Base-by-base conservation (phyloP, 2,797 vertebrate genomes). In the Basileuterus tristriatus region DNA sequence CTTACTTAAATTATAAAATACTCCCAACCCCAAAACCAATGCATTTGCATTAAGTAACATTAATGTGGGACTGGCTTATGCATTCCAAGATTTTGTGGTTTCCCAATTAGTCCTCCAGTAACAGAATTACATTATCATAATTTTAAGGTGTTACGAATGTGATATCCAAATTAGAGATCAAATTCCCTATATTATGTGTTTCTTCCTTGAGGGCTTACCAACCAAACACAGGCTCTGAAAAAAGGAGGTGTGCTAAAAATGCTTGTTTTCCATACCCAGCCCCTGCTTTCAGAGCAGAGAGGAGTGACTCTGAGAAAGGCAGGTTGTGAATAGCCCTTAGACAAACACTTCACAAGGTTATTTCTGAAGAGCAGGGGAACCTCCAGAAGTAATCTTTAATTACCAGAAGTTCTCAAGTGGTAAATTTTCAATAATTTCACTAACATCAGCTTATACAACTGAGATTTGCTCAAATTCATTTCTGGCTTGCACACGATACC, bases 31-130 rank as follows among this genome's bases (percentile, higher is more conserved):
- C 87, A 88, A 96, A 81, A 68, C 83, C 55, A 91, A 76, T 85
- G 76, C 60, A 92, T 95, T 94, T 95, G 65, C 94, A 95, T 95
- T 76, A 81, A 89, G 62, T 44, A 95, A 81, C 65, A 69, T 88
- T 88, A 95, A 90, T 41, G 56, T 77, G 88, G 88, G 69, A 59
- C 67, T 91, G 83, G 52, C 47, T 90, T 83, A 94, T 27, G 59
- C 70, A 90, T 96, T 96, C 94, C 96, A 95, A 93, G 93, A 56
- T 90, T 83, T 76, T 97, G 96, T 90, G 96, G 96, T 96, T 96
- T 94, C 70, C 77, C 95, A 95, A 96, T 97, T 96, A 96, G 90
- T 96, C 83, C 71, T 96, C 88, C 70, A 74, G 87, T 93, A 94
- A 93, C 30, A 71, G 94, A 91, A 96, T 94, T 83, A 34, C 39